phyloP scores from a whole-genome alignment of 2,113 vertebrate genomes.

The Zosterops lateralis region DNA sequence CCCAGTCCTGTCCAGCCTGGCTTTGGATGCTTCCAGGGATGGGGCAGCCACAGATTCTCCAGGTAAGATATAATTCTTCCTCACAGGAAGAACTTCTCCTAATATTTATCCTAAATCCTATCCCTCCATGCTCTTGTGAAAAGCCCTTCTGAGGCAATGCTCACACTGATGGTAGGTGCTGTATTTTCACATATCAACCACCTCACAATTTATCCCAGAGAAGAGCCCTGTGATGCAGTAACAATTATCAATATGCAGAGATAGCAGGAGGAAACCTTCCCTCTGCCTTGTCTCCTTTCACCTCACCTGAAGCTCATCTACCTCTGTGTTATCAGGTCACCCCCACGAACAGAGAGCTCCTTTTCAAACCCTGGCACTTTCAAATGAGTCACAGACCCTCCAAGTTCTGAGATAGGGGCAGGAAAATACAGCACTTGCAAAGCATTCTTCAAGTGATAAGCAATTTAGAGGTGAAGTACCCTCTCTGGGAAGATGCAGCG shows the following conservation, averaged over 20 bases:
- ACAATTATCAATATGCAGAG: not conserved
- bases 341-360: not conserved
- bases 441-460: not conserved
- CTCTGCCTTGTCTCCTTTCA: not conserved
- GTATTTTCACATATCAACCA: not conserved
- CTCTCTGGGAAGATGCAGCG: not conserved
- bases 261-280: not conserved
- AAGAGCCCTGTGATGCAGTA: not conserved
- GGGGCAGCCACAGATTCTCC: not conserved
- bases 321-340: not conserved
- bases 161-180: not conserved
- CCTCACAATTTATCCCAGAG: not conserved
- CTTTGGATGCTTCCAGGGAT: not conserved
- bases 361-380: not conserved
- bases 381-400: not conserved
- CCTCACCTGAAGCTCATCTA: not conserved
- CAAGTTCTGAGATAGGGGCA: not conserved
- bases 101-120: not conserved
- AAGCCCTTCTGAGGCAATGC: not conserved
- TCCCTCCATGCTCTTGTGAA: not conserved
- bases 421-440: not conserved
- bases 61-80: fast-evolving
- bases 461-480: not conserved
- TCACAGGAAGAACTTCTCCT: not conserved
- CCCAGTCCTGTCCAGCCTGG: not conserved